Evolutionary conservation across 2,113 vertebrate species (phyloP).

Genomic region (Emydura subglobosa): DNA sequence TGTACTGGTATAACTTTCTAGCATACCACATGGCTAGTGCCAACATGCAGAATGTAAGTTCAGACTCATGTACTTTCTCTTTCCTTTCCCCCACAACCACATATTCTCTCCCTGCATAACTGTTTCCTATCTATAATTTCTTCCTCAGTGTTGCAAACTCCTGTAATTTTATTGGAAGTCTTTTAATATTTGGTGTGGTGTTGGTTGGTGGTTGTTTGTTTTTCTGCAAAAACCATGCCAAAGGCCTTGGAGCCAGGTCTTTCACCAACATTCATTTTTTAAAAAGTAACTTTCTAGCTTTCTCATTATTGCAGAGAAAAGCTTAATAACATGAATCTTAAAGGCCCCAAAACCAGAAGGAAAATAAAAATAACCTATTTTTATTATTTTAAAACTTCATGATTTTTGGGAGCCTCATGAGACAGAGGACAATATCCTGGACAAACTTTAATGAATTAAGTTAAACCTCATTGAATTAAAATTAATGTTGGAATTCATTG

Average conservation of each 20-base stretch:
- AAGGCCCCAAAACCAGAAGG: no score
- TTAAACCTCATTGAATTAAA: not conserved
- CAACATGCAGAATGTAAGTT: conserved; percentile 87
- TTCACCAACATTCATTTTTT: no score
- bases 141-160: not conserved
- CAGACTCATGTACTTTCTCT: not conserved
- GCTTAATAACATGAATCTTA: no score
- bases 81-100: not conserved
- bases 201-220: no score
- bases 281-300: no score
- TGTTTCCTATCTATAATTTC: not conserved
- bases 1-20: conserved; percentile 94
- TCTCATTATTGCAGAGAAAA: no score
- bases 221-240: no score
- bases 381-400: no score
- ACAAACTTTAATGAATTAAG: not conserved
- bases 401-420: no score
- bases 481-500: not conserved
- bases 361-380: no score
- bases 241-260: no score
- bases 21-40: conserved; percentile 94
- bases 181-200: not conserved
- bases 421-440: no score
- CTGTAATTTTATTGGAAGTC: not conserved
- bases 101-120: not conserved